Conservation (phyloP, 2,113 vertebrate species). For the Bungarus multicinctus region DNA sequence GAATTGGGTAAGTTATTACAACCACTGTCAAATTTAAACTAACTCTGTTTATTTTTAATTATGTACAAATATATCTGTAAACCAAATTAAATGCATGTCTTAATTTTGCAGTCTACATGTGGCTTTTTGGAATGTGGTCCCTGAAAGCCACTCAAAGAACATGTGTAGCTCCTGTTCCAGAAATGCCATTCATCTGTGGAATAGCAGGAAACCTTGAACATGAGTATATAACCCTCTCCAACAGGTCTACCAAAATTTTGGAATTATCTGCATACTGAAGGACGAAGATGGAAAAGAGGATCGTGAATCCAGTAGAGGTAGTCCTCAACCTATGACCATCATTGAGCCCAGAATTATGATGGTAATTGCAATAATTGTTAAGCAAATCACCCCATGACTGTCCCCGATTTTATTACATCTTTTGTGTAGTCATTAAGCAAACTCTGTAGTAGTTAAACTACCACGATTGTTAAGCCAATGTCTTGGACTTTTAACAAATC, state of each 20-base stretch:
- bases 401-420: neutral
- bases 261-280: slow-evolving; percentile 27
- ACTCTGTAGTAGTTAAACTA: neutral
- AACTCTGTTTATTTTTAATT: neutral
- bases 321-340: neutral
- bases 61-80: neutral
- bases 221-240: neutral
- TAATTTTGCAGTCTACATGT: neutral
- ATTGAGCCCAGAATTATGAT: neutral
- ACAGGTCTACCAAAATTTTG: neutral
- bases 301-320: slow-evolving; percentile 33
- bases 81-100: neutral
- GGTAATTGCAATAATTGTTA: neutral
- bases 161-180: neutral
- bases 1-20: neutral
- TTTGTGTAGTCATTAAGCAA: neutral
- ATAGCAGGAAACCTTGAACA: neutral
- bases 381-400: neutral
- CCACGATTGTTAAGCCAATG: neutral
- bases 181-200: neutral
- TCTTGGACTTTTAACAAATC: neutral
- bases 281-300: slow-evolving; percentile 44
- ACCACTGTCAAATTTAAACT: neutral
- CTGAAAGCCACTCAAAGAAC: neutral
- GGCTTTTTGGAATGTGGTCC: neutral